Conservation (phyloP, 2,888 invertebrate species). For the Phoenoteleia sp. region DNA sequence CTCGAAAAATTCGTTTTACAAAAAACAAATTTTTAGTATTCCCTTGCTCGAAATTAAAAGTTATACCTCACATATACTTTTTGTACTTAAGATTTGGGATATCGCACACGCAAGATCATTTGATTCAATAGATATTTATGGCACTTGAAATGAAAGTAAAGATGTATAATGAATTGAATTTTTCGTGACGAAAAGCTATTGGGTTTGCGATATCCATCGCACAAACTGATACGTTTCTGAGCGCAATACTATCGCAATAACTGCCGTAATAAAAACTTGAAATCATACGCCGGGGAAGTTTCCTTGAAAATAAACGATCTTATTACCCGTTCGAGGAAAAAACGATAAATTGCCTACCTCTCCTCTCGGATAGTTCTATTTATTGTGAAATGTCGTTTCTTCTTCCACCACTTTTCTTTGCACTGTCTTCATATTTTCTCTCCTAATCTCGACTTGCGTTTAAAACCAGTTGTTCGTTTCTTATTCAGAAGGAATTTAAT, state of each 20-base stretch:
- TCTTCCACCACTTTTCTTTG: conserved; percentile 39
- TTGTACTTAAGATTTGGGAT: too few relatives aligned
- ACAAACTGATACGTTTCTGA: conserved; percentile 47
- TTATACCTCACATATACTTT: neutral
- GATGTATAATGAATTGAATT: conserved; percentile 59
- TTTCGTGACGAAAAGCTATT: conserved; percentile 49
- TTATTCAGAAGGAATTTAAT: conserved; percentile 58
- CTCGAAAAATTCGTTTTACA: conserved; percentile 3
- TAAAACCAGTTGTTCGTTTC: conserved; percentile 48
- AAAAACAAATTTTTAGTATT: conserved; percentile 38
- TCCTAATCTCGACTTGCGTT: conserved; percentile 44
- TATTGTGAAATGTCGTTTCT: conserved; percentile 58
- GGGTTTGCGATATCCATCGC: conserved; percentile 35
- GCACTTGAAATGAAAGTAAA: neutral
- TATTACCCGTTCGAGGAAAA: conserved; percentile 50
- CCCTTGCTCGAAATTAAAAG: neutral
- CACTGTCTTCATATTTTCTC: conserved; percentile 49
- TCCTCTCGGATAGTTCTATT: conserved; percentile 41
- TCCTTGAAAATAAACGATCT: conserved; percentile 60
- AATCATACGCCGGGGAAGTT: conserved; percentile 53
- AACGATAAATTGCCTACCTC: conserved; percentile 47
- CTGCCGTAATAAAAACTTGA: conserved; percentile 59
- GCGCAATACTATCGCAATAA: conserved; percentile 45
- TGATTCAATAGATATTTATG: conserved; percentile 30
- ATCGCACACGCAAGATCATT: conserved; percentile 25